Evolutionary conservation across 2,888 invertebrate species (phyloP), one percentile per base, ranked within the genome.

Genomic region (Atrina japonica): DNA sequence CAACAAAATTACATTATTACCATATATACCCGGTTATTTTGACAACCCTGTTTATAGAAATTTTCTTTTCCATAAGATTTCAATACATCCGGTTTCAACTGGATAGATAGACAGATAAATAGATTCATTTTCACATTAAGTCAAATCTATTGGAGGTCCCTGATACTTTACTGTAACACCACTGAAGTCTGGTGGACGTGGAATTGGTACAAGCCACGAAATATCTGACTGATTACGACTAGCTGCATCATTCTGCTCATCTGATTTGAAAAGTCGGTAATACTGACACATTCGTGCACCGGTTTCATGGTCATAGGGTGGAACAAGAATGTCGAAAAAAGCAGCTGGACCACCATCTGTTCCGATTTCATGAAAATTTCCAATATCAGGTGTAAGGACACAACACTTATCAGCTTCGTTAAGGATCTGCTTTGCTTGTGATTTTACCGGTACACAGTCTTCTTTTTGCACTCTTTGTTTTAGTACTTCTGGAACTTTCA

Each of bases 321-420:
- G 98, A 58, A 97, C 94, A n/a, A 98, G 92, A 61, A 98, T 95
- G 89, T 98, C 98, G 60, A 98, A 93, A 91, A 98, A 98, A 18
- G 97, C 97, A 3, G 96, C 96, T 0, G 87, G 81, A 56, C 95
- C 94, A 61, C 93, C 93, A 7, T 95, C 91, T 40, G 96, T 79
- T 7, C 61, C 69, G 18, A 92, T 88, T 82, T 91, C 90, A 70
- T 91, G 91, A 61, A 89, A 84, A 76, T 91, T 92, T 21, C 87
- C 86, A 50, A 83, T 83, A 11, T 76, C 81, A 3, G 92, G 92
- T 5, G 86, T 84, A 1, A 92, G 74, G 23, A 88, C 70, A 77
- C 88, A 88, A 40, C 88, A 84, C 21, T 86, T 86, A 69, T 86
- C 84, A 5, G 79, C 77, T 7, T 76, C 77, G 7, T 83, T 70